Percentiles rank a stretch among this genome's conserved stretches.
Conservation (phyloP, 2,113 vertebrate genomes). For the Rutilus rutilus region DNA sequence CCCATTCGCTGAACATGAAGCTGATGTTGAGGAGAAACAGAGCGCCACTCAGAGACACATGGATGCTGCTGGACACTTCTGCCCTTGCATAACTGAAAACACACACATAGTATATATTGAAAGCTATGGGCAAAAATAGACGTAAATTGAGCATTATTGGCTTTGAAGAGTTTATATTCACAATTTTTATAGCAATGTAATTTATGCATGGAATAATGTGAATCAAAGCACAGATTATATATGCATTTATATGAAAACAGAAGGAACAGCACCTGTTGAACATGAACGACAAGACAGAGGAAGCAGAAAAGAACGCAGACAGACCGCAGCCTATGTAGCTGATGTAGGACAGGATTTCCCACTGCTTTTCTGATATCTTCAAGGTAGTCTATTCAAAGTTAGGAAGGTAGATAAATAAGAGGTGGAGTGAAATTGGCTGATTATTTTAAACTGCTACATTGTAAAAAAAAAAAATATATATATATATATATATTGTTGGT, state of each 20-base stretch:
- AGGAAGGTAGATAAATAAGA: background rate
- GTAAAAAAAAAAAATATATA: too few relatives aligned
- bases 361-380: slow-evolving; percentile 46
- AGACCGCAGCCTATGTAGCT: slow-evolving; percentile 71
- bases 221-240: background rate
- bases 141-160: background rate
- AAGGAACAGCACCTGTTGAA: slow-evolving; percentile 56
- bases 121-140: background rate
- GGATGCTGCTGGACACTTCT: slow-evolving; percentile 66
- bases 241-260: background rate
- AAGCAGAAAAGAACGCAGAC: slow-evolving; percentile 67
- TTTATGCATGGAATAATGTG: background rate
- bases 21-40: slow-evolving; percentile 70
- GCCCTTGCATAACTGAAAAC: slow-evolving; percentile 51
- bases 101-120: background rate
- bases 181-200: background rate
- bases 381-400: slow-evolving; percentile 49
- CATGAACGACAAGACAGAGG: slow-evolving; percentile 61
- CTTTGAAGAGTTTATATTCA: background rate
- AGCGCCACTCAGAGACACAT: slow-evolving; percentile 70
- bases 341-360: slow-evolving; percentile 68
- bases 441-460: background rate
- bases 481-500: too few relatives aligned
- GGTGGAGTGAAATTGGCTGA: background rate
- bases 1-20: slow-evolving; percentile 73